Evolutionary conservation across 1,140 invertebrate genomes (phyloP).

Genomic region (Drosophila miranda): DNA sequence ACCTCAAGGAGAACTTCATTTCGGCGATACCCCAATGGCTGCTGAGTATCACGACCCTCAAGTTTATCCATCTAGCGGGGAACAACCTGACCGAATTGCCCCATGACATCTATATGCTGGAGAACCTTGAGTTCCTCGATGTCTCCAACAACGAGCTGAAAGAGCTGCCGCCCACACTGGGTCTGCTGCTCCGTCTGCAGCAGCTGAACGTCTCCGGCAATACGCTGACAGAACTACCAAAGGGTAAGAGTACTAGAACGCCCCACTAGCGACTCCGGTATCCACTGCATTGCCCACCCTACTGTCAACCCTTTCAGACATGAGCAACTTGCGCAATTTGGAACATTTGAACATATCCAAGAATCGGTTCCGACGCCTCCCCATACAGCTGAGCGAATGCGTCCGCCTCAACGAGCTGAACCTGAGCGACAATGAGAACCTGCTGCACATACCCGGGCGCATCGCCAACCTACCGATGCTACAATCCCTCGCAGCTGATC

Average conservation of each 20-base stretch:
- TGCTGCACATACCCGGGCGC: conserved; percentile 75
- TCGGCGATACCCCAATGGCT: conserved; percentile 78
- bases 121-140: conserved; percentile 78
- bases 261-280: background rate
- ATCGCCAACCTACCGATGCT: conserved; percentile 72
- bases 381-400: conserved; percentile 74
- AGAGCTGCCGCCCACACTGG: conserved; percentile 66
- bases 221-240: conserved; percentile 62
- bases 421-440: conserved; percentile 73
- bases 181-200: conserved; percentile 60
- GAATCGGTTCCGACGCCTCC: conserved; percentile 70
- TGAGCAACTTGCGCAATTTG: conserved; percentile 69
- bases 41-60: conserved; percentile 74
- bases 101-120: conserved; percentile 72
- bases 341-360: conserved; percentile 76
- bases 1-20: conserved; percentile 81
- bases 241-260: conserved; percentile 47
- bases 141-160: conserved; percentile 75
- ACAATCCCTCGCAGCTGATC: conserved; percentile 73
- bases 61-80: conserved; percentile 77
- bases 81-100: conserved; percentile 72
- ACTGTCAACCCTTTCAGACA: conserved; percentile 38
- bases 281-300: background rate
- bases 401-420: conserved; percentile 71
- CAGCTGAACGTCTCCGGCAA: conserved; percentile 75